Evolutionary conservation across 2,888 invertebrate genomes (phyloP), one percentile per base, ranked within the genome.

Genomic region (Ypsolopha scabrella): DNA sequence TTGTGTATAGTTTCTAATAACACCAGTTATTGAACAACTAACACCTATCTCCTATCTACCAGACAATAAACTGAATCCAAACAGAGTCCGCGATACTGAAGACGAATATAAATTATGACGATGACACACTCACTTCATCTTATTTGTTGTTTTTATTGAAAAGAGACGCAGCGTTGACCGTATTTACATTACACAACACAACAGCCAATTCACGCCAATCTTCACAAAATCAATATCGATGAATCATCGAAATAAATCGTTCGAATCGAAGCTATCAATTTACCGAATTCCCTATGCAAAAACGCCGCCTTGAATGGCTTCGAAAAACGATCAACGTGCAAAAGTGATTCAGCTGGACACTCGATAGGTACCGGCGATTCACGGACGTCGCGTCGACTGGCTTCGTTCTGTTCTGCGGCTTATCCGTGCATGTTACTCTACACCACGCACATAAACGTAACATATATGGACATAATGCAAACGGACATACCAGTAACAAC

Each of bases 161-260:
- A 24, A 54, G 41, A 41, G 39, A 44, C 37, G 44, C 50, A 51
- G 52, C 48, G 11, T 47, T 33, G 47, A 35, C 34, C 46, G 33
- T 41, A 38, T n/a, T 41, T 50, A 11, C 2, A 38, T 37, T 48
- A 35, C 41, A 48, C 47, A 48, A 35, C 41, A 48, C 47, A 48
- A 48, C 37, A 14, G 10, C 54, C 57, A 44, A 51, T 57, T 55
- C 54, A 13, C 11, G 55, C 56, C 60, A 63, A 24, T 24, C 24
- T 72, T 67, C 67, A 58, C 55, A 57, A 68, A 73, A 73, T 60
- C 57, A 57, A 55, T 47, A 8, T 37, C 57, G 58, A 65, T 80
- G 81, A 80, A 63, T 81, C 82, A 82, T 72, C 71, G 60, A 58
- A 56, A 60, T 65, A 62, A 69, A 72, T 72, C 64, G 69, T 73